These are phyloP conservation scores for Julus scanicus DNA, from an alignment of 2,888 invertebrate genomes.

Conservation along the genomic window DNA sequence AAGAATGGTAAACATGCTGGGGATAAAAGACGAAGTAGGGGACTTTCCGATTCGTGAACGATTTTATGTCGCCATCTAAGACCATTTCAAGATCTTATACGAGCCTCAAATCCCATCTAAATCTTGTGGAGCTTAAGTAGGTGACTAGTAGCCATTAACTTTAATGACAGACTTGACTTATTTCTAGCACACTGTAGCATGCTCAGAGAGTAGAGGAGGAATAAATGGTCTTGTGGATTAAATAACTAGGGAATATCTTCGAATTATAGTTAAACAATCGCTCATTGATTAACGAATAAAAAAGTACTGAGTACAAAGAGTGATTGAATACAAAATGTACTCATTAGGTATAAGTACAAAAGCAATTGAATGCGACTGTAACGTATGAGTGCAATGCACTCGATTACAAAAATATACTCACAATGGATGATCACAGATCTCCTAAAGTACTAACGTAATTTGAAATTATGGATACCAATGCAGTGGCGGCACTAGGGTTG, in stretches of 20 bases:
- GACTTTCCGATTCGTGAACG: neutral
- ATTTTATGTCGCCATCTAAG: neutral
- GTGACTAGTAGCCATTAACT: constrained; percentile 1
- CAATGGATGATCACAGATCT: too few relatives aligned
- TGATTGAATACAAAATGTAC: too few relatives aligned
- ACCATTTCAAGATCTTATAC: neutral
- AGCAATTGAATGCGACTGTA: too few relatives aligned
- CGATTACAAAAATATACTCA: too few relatives aligned
- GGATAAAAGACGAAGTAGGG: neutral
- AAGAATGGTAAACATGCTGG: neutral
- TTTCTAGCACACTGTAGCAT: neutral
- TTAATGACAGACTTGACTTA: neutral
- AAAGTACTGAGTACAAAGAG: too few relatives aligned
- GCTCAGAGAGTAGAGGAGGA: neutral
- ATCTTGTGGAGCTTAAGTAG: neutral
- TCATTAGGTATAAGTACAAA: too few relatives aligned
- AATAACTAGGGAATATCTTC: neutral
- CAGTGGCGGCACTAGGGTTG: too few relatives aligned
- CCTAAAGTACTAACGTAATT: too few relatives aligned
- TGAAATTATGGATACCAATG: too few relatives aligned
- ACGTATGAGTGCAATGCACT: too few relatives aligned
- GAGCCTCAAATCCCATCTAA: neutral
- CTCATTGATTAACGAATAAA: too few relatives aligned
- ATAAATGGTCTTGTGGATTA: neutral
- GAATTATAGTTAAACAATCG: neutral